phyloP scores from a whole-genome alignment of 2,888 invertebrate species.

The Troglohyphantes excavatus region DNA sequence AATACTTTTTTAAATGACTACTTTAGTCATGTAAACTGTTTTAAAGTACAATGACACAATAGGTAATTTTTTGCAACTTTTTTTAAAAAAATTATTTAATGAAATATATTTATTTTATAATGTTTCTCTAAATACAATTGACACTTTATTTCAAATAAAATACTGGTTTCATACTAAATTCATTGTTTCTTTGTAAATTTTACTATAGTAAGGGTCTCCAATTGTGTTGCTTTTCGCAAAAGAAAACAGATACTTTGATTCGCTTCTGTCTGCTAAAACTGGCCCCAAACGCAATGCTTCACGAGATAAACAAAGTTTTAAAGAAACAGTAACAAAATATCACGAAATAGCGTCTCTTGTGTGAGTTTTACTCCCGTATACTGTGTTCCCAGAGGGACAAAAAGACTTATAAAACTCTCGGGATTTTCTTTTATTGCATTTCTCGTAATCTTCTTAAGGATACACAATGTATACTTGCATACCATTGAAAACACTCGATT shows the following conservation, averaged over 20 bases:
- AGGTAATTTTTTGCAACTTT: too few relatives aligned
- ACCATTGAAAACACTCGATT: slow-evolving; percentile 40
- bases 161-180: too few relatives aligned
- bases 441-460: slow-evolving; percentile 60
- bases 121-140: too few relatives aligned
- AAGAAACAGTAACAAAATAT: slow-evolving; percentile 35
- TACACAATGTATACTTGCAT: slow-evolving; percentile 61
- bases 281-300: slow-evolving; percentile 17
- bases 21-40: too few relatives aligned
- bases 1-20: too few relatives aligned
- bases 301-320: slow-evolving; percentile 25
- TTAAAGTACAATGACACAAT: too few relatives aligned
- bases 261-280: not conserved
- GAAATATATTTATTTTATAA: too few relatives aligned
- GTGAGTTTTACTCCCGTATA: not conserved
- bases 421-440: slow-evolving; percentile 61
- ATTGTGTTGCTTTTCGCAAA: slow-evolving; percentile 3
- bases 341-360: slow-evolving; percentile 2
- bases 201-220: too few relatives aligned
- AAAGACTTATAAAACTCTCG: slow-evolving; percentile 62
- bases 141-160: too few relatives aligned
- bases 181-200: too few relatives aligned
- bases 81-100: too few relatives aligned
- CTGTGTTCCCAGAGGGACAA: slow-evolving; percentile 25
- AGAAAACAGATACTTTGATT: not conserved